A percentile compares a stretch with the other conserved stretches of the same genome.
These are phyloP conservation scores for Berghia stephanieae DNA, from an alignment of 1,140 invertebrate species.

Conservation along the genomic window DNA sequence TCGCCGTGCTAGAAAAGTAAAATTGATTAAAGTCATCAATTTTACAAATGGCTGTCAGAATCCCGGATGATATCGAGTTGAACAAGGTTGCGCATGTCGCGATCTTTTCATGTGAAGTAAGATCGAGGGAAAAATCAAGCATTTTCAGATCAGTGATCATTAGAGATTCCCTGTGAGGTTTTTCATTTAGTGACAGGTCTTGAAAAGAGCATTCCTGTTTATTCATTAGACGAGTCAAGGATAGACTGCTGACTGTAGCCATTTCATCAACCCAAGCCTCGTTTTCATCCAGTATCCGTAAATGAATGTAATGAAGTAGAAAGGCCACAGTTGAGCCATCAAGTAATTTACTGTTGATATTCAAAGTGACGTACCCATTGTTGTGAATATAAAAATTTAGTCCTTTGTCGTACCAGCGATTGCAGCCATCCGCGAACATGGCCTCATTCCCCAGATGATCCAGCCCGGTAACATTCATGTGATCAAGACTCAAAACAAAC, in stretches of 20 bases:
- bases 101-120: neutral
- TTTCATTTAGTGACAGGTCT: neutral
- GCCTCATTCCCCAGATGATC: constrained; percentile 8
- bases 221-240: too few relatives aligned
- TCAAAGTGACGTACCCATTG: constrained; percentile 20
- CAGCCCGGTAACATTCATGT: neutral
- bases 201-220: too few relatives aligned
- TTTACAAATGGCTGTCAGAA: constrained; percentile 4
- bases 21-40: constrained; percentile 9
- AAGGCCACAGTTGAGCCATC: constrained; percentile 3
- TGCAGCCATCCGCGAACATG: constrained; percentile 26
- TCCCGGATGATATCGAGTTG: neutral
- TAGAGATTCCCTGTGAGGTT: neutral
- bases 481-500: constrained; percentile 22
- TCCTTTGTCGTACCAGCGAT: constrained; percentile 31
- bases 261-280: constrained; percentile 30
- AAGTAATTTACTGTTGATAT: constrained; percentile 2
- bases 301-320: constrained; percentile 25
- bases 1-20: neutral
- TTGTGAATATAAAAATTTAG: constrained; percentile 20
- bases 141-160: neutral
- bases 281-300: constrained; percentile 25
- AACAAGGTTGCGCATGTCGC: neutral
- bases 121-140: neutral
- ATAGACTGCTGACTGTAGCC: too few relatives aligned